Percentiles rank a stretch among this genome's conserved stretches.
These are phyloP conservation scores for Drosophila yooni DNA, from an alignment of 2,888 invertebrate genomes.

Conservation along the genomic window DNA sequence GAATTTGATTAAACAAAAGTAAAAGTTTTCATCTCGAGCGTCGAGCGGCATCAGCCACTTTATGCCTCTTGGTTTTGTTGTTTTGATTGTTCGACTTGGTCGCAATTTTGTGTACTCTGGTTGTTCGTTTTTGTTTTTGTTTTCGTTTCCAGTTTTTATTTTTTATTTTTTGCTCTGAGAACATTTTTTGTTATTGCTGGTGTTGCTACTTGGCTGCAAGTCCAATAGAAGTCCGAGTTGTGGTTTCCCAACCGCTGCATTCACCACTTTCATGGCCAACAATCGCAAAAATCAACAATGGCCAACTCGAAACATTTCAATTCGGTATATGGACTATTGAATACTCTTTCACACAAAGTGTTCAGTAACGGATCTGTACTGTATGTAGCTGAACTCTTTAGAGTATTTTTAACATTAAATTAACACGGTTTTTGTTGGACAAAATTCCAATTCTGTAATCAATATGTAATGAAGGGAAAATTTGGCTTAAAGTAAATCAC, in stretches of 20 bases:
- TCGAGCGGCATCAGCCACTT: conserved; percentile 47
- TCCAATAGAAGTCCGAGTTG: conserved; percentile 41
- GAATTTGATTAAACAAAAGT: conserved; percentile 81
- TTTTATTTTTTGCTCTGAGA: background rate
- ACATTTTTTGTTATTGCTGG: conserved; percentile 18
- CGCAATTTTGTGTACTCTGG: conserved; percentile 16
- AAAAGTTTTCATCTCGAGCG: conserved; percentile 71
- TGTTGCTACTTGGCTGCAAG: conserved; percentile 22
- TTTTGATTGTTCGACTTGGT: conserved; percentile 50
- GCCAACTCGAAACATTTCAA: conserved; percentile 1
- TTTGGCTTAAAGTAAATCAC: background rate
- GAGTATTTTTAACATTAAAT: background rate
- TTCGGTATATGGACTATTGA: background rate
- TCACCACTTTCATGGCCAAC: conserved; percentile 66
- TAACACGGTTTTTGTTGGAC: background rate
- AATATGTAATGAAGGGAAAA: background rate
- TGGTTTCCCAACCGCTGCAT: conserved; percentile 42
- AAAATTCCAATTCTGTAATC: background rate
- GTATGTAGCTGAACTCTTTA: background rate
- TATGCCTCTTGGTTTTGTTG: conserved; percentile 43
- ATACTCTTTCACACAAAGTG: background rate
- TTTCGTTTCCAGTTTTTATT: conserved; percentile 1
- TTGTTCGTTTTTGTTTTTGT: conserved; percentile 1
- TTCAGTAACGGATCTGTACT: background rate
- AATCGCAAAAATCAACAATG: conserved; percentile 44